Evolutionary conservation across 2,797 vertebrate species (phyloP), one percentile per base, ranked within the genome.

Genomic region (Lacerta agilis): DNA sequence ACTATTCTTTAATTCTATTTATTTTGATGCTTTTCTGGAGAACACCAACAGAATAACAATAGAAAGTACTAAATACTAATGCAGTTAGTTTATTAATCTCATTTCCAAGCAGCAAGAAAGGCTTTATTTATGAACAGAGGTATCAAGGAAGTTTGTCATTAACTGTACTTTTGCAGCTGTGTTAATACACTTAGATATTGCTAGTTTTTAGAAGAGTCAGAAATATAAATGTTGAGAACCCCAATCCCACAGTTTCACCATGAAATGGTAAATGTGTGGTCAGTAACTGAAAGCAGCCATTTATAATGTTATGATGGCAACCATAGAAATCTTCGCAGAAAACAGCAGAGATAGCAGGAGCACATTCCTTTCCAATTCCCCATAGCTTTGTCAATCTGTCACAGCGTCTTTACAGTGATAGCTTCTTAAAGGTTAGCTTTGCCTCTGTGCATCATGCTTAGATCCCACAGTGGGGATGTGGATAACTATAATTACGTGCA

Each of bases 371-470:
- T 80, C 20, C 66, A 23, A 4, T 1, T 25, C 64, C 86, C 72
- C 18, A 66, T 36, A 73, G 71, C 27, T 87, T 83, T 83, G 73
- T 33, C 33, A 10, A 4, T 29, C 69, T 10, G 73, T 1, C 25
- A 71, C 67, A 82, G 49, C 5, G 78, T 88, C 86, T 67, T 86
- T 86, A 15, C 49, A 86, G 45, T 38, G 73, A 58, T 27, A 17
- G 23, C 3, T 17, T 89, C 79, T 72, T 82, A 86, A 82, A 82
- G 84, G 73, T 82, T 94, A 80, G 83, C 72, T 79, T 76, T 13
- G 78, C 49, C 13, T 36, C 79, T 87, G n/a, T 20, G 27, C 88
- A 75, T 55, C 58, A 36, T 78, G 85, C 67, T 72, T 10, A 86
- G 58, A 55, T 0, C 0, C n/a, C 91, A 36, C 38, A 82, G 64